These are phyloP conservation scores for Monochamus saltuarius DNA, from an alignment of 1,140 invertebrate species.

Conservation along the genomic window DNA sequence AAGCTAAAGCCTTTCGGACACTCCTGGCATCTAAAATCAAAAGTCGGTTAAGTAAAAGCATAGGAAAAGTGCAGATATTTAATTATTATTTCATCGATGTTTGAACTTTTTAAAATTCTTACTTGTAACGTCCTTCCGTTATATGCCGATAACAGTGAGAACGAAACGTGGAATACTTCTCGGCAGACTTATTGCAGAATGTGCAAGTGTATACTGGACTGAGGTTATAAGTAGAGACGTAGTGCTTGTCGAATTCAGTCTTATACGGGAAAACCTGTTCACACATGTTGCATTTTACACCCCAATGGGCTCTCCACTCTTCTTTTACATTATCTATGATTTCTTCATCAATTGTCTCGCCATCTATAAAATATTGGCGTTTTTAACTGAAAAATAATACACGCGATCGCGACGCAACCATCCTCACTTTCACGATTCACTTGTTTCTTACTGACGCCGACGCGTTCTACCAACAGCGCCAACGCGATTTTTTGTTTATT, in stretches of 20 bases:
- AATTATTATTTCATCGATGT: too few species aligned
- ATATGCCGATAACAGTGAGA: conserved; percentile 52
- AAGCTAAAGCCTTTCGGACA: conserved; percentile 49
- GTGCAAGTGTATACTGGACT: conserved; percentile 49
- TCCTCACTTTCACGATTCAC: too few species aligned
- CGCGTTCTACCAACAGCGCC: not conserved
- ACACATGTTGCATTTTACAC: conserved; percentile 50
- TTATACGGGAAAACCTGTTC: conserved; percentile 38
- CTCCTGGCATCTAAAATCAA: conserved; percentile 46
- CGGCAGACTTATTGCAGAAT: conserved; percentile 49
- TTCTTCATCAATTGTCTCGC: conserved; percentile 40
- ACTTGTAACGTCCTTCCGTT: conserved; percentile 50
- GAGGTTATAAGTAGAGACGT: conserved; percentile 39
- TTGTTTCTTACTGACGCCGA: too few species aligned
- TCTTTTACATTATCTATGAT: conserved; percentile 44
- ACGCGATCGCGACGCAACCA: too few species aligned
- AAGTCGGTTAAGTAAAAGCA: not conserved
- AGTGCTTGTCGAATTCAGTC: conserved; percentile 47
- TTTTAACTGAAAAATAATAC: not conserved
- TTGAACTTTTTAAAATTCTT: conserved; percentile 14
- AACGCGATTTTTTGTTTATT: not conserved
- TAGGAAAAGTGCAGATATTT: too few species aligned
- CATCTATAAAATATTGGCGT: conserved; percentile 27
- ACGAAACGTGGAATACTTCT: conserved; percentile 50
- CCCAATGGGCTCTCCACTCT: conserved; percentile 47